Evolutionary conservation across 2,888 invertebrate species (phyloP), one percentile per base, ranked within the genome.

Genomic region (Tetragonisca angustula): DNA sequence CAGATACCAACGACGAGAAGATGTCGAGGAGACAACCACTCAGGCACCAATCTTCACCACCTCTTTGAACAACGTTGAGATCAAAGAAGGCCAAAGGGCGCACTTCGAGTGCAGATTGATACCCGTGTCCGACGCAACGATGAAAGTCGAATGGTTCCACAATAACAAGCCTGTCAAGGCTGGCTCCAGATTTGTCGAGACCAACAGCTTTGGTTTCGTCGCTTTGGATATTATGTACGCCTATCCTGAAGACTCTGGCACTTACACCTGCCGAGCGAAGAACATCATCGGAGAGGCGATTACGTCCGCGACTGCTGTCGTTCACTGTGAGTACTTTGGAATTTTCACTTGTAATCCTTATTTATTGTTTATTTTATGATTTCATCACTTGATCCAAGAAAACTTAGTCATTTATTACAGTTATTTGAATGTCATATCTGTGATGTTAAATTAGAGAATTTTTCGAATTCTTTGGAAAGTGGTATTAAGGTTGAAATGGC

Each of bases 171-270:
- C 98, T 0, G 95, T 99, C 0, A 98, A 98, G 94, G 98, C 98
- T 85, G 99, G 99, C 64, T 98, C 99, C 13, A 96, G 99, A 91
- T 99, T 99, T 94, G 98, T 98, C 19, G 98, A 99, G 95, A 98
- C 98, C 15, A 98, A 99, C 93, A 99, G 98, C 95, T 99, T 99
- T 94, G 99, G 99, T 65, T 99, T 98, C 94, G 99, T 99, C 21
- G 98, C 99, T 43, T 95, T 99, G 80, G 99, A 99, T 93, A 99
- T 99, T 90, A 96, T 99, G 95, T 98, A 99, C 90, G 98, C 98
- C 81, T 97, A 99, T 92, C 98, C 99, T 15, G 99, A 99, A 94
- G 99, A 99, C 95, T 97, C 98, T 24, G 99, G 99, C 69, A 97
- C 97, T 0, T 99, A 99, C 94, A 99, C 99, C 0, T 98, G 98